Base-by-base conservation (phyloP, 2,113 vertebrate species). In the Lycaon pictus region DNA sequence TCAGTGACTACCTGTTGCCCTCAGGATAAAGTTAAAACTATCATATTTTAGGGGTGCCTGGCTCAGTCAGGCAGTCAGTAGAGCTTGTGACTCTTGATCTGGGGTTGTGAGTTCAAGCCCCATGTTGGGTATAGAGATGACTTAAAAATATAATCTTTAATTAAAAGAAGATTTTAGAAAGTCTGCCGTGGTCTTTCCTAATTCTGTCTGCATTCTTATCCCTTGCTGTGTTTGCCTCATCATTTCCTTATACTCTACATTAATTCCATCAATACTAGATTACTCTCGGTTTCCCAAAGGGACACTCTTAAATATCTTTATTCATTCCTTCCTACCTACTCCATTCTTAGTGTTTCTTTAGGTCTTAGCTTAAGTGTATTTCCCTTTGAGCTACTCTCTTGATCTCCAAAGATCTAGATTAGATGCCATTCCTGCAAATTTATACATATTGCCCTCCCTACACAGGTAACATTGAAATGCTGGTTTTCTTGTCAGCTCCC, bases 341-440 rank as follows among this genome's bases (percentile, higher is more conserved):
- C 29, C 56, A 51, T 77, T 85, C 17, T 60, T 72, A 3, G 25
- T 80, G 23, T 72, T 96, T 23, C 77, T 37, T 94, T 77, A 58
- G 23, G 58, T 72, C n/a, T 84, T 65, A 67, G 29, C 87, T 69
- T 53, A 91, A n/a, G 29, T 83, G 13, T 94, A n/a, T n/a, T 88
- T 96, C 96, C 93, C 93, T 84, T 65, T 3, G 12, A 82, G 55
- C 23, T 65, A 58, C 19, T 85, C 79, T 88, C 56, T 82, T 60
- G 19, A 43, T 22, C 29, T 83, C n/a, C 20, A 65, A n/a, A 84
- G 43, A 83, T 23, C 43, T 87, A 51, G 79, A 6, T 91, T 76
- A 81, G 32, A 6, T 48, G 23, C 20, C 65, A 6, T 4, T 56
- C 69, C 11, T 77, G 11, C 5, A 3, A 13, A 48, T 1, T 56